Percentiles rank a stretch among this genome's conserved stretches.
Evolutionary conservation across 2,888 invertebrate species (phyloP).

Genomic region (Lymantria dispar): DNA sequence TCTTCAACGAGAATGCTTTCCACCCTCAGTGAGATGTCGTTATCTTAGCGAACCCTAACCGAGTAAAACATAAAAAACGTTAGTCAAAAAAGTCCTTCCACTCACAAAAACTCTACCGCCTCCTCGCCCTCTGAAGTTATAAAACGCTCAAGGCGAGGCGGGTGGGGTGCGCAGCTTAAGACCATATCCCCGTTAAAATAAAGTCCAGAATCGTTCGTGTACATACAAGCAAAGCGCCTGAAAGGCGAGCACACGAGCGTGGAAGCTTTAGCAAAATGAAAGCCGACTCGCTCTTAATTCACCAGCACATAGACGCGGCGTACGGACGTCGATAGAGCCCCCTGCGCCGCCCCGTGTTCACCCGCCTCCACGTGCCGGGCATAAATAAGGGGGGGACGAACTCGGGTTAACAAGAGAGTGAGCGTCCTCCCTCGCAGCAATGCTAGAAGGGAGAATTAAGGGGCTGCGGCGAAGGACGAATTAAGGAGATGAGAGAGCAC

Average conservation of each 20-base stretch:
- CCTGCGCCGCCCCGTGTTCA: constrained; percentile 46
- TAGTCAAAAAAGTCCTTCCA: constrained; percentile 81
- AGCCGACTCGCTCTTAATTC: constrained; percentile 82
- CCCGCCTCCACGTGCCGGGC: constrained; percentile 56
- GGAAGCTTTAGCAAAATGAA: constrained; percentile 81
- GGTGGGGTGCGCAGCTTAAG: constrained; percentile 48
- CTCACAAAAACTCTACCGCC: constrained; percentile 76
- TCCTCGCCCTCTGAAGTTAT: constrained; percentile 76
- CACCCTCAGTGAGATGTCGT: constrained; percentile 73
- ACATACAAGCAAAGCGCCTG: constrained; percentile 63
- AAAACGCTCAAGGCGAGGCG: constrained; percentile 69
- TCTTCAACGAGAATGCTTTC: constrained; percentile 59
- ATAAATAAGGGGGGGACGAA: constrained; percentile 78
- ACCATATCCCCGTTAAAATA: constrained; percentile 61
- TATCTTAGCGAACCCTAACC: constrained; percentile 79
- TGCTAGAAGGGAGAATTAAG: constrained; percentile 71
- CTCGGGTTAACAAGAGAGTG: constrained; percentile 78
- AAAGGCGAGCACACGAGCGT: constrained; percentile 80
- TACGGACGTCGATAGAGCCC: constrained; percentile 64
- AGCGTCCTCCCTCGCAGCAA: constrained; percentile 63
- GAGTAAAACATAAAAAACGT: constrained; percentile 82
- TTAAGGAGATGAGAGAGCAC: constrained; percentile 82
- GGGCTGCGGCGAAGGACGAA: constrained; percentile 82
- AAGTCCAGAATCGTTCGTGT: constrained; percentile 58
- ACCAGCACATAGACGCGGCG: constrained; percentile 70